Percentiles rank a stretch among this genome's conserved stretches.
phyloP scores from a whole-genome alignment of 2,888 invertebrate species.

The Drosophila neotestacea region DNA sequence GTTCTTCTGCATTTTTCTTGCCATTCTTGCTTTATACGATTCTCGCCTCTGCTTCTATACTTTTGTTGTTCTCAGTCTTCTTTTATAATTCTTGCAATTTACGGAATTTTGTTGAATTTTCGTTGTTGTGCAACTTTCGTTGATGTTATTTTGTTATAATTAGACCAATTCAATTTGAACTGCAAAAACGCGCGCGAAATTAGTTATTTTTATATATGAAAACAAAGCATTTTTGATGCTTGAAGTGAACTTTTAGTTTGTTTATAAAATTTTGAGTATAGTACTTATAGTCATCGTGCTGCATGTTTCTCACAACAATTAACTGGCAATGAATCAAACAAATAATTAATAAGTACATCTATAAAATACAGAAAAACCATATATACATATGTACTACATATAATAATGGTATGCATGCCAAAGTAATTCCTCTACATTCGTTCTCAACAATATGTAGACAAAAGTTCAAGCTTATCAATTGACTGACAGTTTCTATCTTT shows the following conservation, averaged over 20 bases:
- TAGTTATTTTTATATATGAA: background rate
- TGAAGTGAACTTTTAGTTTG: background rate
- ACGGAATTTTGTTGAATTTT: background rate
- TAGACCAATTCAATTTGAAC: conserved; percentile 25
- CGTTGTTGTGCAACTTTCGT: conserved; percentile 12
- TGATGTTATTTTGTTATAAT: conserved; percentile 7
- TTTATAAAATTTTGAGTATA: background rate
- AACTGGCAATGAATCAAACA: background rate
- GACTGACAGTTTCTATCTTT: conserved; percentile 6
- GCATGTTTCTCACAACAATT: background rate
- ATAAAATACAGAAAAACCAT: background rate
- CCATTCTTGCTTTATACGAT: conserved; percentile 13
- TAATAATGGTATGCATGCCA: background rate
- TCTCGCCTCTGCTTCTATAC: conserved; percentile 5
- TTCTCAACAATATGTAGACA: background rate
- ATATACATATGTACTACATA: background rate
- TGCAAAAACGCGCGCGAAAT: conserved; percentile 7
- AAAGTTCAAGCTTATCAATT: conserved; percentile 36
- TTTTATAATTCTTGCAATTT: conserved; percentile 38
- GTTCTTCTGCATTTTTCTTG: conserved; percentile 31
- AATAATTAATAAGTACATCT: background rate
- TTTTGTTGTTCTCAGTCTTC: conserved; percentile 1
- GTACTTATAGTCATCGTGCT: background rate
- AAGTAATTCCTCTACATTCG: background rate
- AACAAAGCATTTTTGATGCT: no score